Evolutionary conservation across 2,797 vertebrate species (phyloP).

Genomic region (Salmo trutta): DNA sequence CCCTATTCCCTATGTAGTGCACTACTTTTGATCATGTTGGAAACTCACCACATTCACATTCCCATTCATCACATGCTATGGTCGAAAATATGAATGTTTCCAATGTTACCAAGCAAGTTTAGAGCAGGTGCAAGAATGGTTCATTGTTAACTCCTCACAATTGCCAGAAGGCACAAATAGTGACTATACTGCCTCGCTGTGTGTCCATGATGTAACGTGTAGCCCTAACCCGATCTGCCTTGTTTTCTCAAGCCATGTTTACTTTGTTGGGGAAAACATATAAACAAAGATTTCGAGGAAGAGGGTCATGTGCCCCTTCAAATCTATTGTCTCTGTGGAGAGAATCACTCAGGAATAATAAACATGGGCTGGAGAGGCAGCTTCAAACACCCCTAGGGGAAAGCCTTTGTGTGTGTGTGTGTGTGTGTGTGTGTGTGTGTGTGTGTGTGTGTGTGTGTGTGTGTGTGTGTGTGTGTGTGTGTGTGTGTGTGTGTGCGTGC

Average conservation of each 20-base stretch:
- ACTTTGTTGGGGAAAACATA: conserved; percentile 33
- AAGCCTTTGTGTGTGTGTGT: conserved; percentile 55
- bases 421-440: conserved; percentile 31
- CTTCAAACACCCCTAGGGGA: conserved; percentile 77
- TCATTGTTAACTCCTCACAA: neutral
- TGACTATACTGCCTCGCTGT: conserved; percentile 14
- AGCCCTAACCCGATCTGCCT: conserved; percentile 6
- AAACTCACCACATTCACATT: neutral
- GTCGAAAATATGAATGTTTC: neutral
- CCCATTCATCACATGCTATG: neutral
- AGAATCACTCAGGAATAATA: conserved; percentile 83
- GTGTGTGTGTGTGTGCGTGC: conserved; percentile 45
- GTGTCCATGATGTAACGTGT: conserved; percentile 10
- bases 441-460: conserved; percentile 3
- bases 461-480: conserved; percentile 46
- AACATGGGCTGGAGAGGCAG: conserved; percentile 74
- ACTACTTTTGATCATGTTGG: neutral
- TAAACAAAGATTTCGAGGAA: conserved; percentile 21
- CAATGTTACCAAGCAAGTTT: neutral
- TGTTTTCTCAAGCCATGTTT: conserved; percentile 18
- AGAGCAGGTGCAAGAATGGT: neutral
- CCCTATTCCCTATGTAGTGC: neutral
- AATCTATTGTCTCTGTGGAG: conserved; percentile 82
- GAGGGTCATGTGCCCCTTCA: conserved; percentile 12
- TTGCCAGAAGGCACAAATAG: neutral